Conservation (phyloP, 2,113 vertebrate genomes). For the Pachypanchax playfairii region DNA sequence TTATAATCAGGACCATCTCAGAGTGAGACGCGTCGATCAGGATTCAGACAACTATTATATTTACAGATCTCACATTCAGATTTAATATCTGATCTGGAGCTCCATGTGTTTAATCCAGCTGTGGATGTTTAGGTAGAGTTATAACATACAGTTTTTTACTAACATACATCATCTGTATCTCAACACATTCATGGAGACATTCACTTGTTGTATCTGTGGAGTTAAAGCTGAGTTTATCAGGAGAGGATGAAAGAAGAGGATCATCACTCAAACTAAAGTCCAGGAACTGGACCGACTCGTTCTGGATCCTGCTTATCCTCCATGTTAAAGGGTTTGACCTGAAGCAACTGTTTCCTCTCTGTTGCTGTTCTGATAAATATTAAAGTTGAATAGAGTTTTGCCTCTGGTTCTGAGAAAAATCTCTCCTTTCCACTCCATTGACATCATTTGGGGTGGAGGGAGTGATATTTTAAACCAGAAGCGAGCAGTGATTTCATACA, state of each 20-base stretch:
- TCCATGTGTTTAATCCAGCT: too few relatives aligned
- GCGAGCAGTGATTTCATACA: slow-evolving; percentile 30
- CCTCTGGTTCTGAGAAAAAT: slow-evolving; percentile 40
- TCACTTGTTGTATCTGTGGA: too few relatives aligned
- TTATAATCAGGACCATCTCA: too few relatives aligned
- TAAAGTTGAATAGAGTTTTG: slow-evolving; percentile 40
- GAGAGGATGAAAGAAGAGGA: neutral
- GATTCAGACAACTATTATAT: too few relatives aligned
- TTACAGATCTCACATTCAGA: too few relatives aligned
- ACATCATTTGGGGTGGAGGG: slow-evolving; percentile 35
- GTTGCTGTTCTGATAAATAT: slow-evolving; percentile 39
- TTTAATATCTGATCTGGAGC: too few relatives aligned
- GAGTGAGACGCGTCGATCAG: too few relatives aligned
- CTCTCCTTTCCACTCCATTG: slow-evolving; percentile 39
- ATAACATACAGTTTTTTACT: too few relatives aligned
- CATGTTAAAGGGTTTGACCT: slow-evolving; percentile 31
- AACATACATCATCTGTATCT: too few relatives aligned
- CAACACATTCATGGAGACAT: too few relatives aligned
- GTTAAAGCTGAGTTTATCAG: neutral
- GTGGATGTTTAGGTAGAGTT: too few relatives aligned
- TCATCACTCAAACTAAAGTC: slow-evolving; percentile 1
- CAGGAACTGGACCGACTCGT: slow-evolving; percentile 13
- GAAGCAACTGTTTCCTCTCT: slow-evolving; percentile 31
- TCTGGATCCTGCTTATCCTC: neutral
- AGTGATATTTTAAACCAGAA: slow-evolving; percentile 34